A percentile compares a stretch with the other conserved stretches of the same genome.
Conservation (phyloP, 2,113 vertebrate species). For the Tyto alba region DNA sequence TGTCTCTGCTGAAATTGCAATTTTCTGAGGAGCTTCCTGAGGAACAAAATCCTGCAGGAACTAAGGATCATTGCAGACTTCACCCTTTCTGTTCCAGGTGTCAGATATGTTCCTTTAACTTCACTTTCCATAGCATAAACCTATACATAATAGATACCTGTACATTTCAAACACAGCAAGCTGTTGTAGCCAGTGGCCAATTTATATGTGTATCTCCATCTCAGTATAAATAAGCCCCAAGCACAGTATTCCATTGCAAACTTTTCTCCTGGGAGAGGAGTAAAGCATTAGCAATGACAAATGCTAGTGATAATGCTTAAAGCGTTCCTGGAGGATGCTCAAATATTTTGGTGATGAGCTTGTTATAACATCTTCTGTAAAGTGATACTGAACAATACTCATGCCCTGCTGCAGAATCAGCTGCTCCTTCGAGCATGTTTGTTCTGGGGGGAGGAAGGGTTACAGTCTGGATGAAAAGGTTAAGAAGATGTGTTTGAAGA, state of each 20-base stretch:
- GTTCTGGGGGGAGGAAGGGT: constrained; percentile 17
- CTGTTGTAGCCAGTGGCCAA: not conserved
- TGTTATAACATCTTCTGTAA: constrained; percentile 29
- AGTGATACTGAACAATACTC: constrained; percentile 55
- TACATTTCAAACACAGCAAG: not conserved
- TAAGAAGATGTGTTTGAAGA: constrained; percentile 58
- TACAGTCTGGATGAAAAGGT: constrained; percentile 46
- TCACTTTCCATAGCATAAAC: not conserved
- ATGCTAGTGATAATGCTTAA: constrained; percentile 30
- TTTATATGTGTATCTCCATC: not conserved
- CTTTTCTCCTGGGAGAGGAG: not conserved
- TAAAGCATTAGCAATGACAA: not conserved
- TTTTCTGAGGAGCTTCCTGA: not conserved
- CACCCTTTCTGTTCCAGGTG: not conserved
- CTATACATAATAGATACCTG: not conserved
- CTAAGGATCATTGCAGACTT: not conserved
- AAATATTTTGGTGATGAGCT: constrained; percentile 58
- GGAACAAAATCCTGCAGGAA: not conserved
- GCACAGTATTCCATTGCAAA: not conserved
- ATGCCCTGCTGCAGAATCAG: constrained; percentile 39
- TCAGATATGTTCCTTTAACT: not conserved
- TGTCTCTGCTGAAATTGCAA: not conserved
- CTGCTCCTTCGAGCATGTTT: not conserved
- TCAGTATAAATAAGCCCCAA: not conserved
- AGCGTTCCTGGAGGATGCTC: constrained; percentile 37